Percentiles rank a stretch among this genome's conserved stretches.
phyloP scores from a whole-genome alignment of 2,888 invertebrate genomes.

The Pollenia griseotomentosa region DNA sequence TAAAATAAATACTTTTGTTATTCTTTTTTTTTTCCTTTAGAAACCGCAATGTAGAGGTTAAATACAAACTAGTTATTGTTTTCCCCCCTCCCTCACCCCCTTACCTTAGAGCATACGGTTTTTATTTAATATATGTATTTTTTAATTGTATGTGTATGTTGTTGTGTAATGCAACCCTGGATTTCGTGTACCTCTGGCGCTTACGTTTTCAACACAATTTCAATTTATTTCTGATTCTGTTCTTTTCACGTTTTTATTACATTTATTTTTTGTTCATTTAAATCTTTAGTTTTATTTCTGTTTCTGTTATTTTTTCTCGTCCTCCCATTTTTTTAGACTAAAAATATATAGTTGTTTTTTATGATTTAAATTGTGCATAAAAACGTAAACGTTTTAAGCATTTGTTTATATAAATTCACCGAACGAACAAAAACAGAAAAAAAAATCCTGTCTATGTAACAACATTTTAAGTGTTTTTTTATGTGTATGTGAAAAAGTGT shows the following conservation, averaged over 20 bases:
- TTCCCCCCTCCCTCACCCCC: neutral
- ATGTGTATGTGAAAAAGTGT: slow-evolving; percentile 45
- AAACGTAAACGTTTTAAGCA: slow-evolving; percentile 76
- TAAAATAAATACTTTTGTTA: neutral
- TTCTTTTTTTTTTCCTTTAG: neutral
- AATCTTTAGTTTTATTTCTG: slow-evolving; percentile 46
- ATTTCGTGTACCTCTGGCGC: slow-evolving; percentile 83
- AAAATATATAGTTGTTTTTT: slow-evolving; percentile 43
- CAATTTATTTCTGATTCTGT: slow-evolving; percentile 56
- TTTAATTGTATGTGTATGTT: slow-evolving; percentile 72
- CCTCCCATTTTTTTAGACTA: slow-evolving; percentile 23
- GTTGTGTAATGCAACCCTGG: slow-evolving; percentile 83
- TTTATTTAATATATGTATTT: slow-evolving; percentile 37
- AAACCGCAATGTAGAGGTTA: neutral
- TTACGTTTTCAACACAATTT: slow-evolving; percentile 74
- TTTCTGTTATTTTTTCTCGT: slow-evolving; percentile 41
- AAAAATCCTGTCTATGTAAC: slow-evolving; percentile 61
- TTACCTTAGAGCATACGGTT: neutral
- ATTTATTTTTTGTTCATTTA: slow-evolving; percentile 27
- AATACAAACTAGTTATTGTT: slow-evolving; percentile 7
- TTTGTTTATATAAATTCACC: slow-evolving; percentile 66
- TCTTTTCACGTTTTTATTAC: slow-evolving; percentile 40
- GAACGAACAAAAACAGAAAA: slow-evolving; percentile 51
- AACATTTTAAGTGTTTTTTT: slow-evolving; percentile 59
- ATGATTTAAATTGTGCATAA: slow-evolving; percentile 78